Percentiles rank a stretch among this genome's conserved stretches.
Evolutionary conservation across 2,888 invertebrate genomes (phyloP).

Genomic region (Eledone cirrhosa): DNA sequence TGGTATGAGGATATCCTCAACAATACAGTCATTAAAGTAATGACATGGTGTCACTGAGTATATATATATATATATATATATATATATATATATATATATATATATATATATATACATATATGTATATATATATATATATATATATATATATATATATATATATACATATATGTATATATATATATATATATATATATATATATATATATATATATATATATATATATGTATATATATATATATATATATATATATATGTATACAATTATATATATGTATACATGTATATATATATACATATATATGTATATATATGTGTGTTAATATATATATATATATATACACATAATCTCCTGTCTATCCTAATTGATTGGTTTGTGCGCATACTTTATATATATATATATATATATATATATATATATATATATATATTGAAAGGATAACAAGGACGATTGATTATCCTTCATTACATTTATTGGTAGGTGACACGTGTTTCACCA

Average conservation of each 20-base stretch:
- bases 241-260: constrained; percentile 7
- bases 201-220: not conserved
- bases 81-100: too few relatives aligned
- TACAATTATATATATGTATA: not conserved
- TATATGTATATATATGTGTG: not conserved
- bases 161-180: not conserved
- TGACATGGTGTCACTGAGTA: too few relatives aligned
- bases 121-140: not conserved
- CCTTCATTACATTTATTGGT: too few relatives aligned
- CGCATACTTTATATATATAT: not conserved
- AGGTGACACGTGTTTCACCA: too few relatives aligned
- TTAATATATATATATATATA: not conserved
- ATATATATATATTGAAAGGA: not conserved
- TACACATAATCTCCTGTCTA: not conserved
- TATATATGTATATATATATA: not conserved
- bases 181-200: not conserved
- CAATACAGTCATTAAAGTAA: too few relatives aligned
- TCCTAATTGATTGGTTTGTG: not conserved
- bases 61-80: too few relatives aligned
- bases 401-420: not conserved
- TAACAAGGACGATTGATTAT: too few relatives aligned
- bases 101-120: not conserved
- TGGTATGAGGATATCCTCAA: too few relatives aligned
- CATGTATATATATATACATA: not conserved
- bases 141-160: not conserved